These are phyloP conservation scores for Syrrhaptes paradoxus DNA, from an alignment of 2,113 vertebrate species.

Conservation along the genomic window DNA sequence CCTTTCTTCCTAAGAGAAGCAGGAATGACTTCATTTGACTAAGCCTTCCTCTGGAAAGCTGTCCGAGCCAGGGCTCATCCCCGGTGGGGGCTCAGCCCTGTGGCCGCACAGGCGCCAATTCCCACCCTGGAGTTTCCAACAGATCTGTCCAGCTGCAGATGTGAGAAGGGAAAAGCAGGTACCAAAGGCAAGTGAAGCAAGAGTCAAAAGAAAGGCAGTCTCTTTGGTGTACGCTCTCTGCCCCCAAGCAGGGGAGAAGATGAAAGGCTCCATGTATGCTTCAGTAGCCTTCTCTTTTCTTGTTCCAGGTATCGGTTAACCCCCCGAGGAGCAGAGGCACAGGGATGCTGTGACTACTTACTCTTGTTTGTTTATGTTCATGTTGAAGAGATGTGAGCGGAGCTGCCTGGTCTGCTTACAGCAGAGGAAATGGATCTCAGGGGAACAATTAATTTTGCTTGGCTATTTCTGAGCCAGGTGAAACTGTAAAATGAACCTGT, in stretches of 20 bases:
- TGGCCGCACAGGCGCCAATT: rapidly evolving
- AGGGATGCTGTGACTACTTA: neutral
- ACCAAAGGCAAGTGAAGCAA: neutral
- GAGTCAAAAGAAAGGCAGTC: neutral
- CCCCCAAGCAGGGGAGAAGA: neutral
- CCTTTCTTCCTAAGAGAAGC: neutral
- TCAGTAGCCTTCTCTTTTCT: neutral
- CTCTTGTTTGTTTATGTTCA: constrained; percentile 41
- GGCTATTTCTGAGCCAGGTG: constrained; percentile 42
- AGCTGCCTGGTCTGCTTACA: neutral
- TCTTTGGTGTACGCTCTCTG: neutral
- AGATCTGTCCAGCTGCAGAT: neutral
- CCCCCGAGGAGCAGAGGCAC: neutral
- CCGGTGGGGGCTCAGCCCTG: rapidly evolving
- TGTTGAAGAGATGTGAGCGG: neutral
- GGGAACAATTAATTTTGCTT: constrained; percentile 39
- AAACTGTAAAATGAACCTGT: neutral
- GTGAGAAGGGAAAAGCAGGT: neutral
- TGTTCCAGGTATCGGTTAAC: neutral
- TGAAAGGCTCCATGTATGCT: neutral
- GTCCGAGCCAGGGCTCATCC: neutral
- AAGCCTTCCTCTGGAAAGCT: neutral
- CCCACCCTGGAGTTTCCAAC: neutral
- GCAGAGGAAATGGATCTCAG: constrained; percentile 28
- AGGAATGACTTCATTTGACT: neutral